Evolutionary conservation across 2,797 vertebrate genomes (phyloP).

Genomic region (Phalanger gymnotis): DNA sequence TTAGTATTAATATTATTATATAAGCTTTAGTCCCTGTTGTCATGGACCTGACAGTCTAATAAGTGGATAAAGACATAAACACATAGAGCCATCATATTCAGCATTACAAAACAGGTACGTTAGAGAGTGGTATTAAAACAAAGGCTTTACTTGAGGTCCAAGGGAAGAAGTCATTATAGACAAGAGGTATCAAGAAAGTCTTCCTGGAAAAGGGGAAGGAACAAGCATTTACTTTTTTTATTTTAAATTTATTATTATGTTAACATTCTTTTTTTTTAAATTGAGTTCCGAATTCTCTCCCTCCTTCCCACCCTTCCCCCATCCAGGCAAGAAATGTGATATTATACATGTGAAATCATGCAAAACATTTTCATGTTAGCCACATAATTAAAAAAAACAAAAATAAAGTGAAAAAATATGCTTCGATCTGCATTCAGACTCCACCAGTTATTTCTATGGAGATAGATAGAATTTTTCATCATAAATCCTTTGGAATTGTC

Average conservation of each 20-base stretch:
- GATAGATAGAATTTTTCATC: background rate
- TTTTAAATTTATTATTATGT: background rate
- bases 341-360: background rate
- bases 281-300: background rate
- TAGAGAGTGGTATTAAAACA: background rate
- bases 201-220: background rate
- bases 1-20: background rate
- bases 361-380: background rate
- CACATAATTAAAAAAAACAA: background rate
- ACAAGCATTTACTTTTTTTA: background rate
- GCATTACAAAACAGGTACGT: background rate
- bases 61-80: background rate
- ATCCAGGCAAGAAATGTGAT: background rate
- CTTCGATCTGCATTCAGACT: background rate
- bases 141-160: background rate
- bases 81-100: background rate
- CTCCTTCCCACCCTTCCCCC: background rate
- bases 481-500: background rate
- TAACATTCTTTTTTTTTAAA: background rate
- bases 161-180: background rate
- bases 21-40: background rate
- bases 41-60: background rate
- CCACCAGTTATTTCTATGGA: background rate
- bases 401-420: background rate
- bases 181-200: background rate